Conservation (phyloP, 1,140 invertebrate species). For the Drosophila kanapiae region DNA sequence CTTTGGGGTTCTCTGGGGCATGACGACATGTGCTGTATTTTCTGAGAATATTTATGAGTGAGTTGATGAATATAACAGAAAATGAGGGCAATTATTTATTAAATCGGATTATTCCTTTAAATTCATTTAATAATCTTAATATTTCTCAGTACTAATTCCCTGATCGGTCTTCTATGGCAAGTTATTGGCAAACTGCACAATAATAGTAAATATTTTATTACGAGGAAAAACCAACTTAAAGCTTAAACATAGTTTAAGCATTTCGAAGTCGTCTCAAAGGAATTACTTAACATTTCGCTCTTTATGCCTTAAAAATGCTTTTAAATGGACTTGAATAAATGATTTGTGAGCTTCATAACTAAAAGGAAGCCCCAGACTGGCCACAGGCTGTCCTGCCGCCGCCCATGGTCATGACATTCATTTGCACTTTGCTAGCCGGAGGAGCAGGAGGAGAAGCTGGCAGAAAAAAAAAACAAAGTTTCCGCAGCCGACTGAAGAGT, state of each 20-base stretch:
- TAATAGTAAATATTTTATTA: background rate
- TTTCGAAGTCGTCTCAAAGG: background rate
- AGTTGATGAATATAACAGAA: background rate
- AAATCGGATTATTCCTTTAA: background rate
- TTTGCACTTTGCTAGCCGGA: slow-evolving; percentile 56
- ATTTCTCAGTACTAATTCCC: no score
- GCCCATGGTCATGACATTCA: slow-evolving; percentile 61
- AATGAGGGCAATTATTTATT: no score
- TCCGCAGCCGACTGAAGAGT: slow-evolving; percentile 11
- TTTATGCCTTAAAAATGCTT: slow-evolving; percentile 14
- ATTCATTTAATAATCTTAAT: no score
- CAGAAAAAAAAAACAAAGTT: slow-evolving; percentile 20
- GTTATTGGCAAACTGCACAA: no score
- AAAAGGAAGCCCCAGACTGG: background rate
- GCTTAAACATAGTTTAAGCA: slow-evolving; percentile 3
- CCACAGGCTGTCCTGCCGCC: background rate
- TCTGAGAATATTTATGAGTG: background rate
- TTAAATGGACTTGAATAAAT: slow-evolving; percentile 42
- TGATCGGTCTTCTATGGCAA: no score
- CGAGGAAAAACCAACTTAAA: background rate
- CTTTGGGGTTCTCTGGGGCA: background rate
- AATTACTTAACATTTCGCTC: background rate
- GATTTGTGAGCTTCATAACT: slow-evolving; percentile 34
- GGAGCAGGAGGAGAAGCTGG: background rate
- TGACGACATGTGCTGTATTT: background rate